These are phyloP conservation scores for Caenorhabditis zanzibari DNA, from an alignment of 2,888 invertebrate species.

Conservation along the genomic window DNA sequence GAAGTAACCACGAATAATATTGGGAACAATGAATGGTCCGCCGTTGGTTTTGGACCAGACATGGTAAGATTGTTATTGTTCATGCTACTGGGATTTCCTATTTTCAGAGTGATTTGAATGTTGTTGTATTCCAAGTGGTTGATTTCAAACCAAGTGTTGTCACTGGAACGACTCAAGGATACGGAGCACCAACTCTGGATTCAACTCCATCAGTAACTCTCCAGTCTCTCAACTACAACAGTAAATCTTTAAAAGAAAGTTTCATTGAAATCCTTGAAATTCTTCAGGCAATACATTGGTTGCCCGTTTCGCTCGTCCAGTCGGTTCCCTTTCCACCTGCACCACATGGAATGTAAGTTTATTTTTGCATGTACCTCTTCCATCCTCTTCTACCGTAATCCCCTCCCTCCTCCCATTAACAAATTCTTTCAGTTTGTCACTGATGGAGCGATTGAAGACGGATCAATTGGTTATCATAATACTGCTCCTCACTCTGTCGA, in stretches of 20 bases:
- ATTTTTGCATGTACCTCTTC: background rate
- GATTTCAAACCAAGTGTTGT: conserved; percentile 61
- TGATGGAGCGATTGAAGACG: conserved; percentile 67
- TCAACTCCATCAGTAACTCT: conserved; percentile 56
- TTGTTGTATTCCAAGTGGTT: conserved; percentile 65
- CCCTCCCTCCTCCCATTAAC: background rate
- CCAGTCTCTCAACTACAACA: conserved; percentile 68
- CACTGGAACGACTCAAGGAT: conserved; percentile 68
- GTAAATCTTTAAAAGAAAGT: conserved; percentile 36
- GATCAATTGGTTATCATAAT: conserved; percentile 70
- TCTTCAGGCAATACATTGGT: conserved; percentile 67
- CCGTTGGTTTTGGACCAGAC: conserved; percentile 65
- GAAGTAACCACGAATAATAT: conserved; percentile 70
- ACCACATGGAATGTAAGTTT: conserved; percentile 71
- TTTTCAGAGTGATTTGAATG: conserved; percentile 65
- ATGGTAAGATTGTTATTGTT: conserved; percentile 52
- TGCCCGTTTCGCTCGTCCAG: conserved; percentile 66
- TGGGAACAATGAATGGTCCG: conserved; percentile 75
- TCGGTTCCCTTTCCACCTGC: conserved; percentile 62
- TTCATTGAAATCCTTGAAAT: background rate
- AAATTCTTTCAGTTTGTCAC: conserved; percentile 65
- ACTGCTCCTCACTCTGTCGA: conserved; percentile 61
- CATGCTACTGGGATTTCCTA: background rate
- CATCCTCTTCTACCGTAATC: conserved; percentile 7
- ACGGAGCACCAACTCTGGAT: conserved; percentile 67